Evolutionary conservation across 2,888 invertebrate genomes (phyloP), one percentile per base, ranked within the genome.

Genomic region (Tiliacea citrago): DNA sequence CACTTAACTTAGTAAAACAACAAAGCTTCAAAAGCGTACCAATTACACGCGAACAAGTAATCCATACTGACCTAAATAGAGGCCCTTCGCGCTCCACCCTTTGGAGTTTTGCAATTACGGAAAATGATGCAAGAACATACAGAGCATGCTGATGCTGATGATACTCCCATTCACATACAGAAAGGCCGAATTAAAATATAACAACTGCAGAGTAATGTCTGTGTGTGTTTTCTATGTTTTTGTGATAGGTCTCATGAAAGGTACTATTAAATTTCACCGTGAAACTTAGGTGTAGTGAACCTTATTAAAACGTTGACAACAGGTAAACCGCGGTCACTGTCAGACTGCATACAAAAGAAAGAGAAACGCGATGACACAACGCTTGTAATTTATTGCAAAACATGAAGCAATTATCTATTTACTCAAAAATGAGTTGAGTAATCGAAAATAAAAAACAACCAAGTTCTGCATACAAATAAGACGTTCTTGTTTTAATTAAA

Each of bases 61-160:
- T 82, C 65, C 57, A 60, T 80, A 73, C 16, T 80, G 82, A 82
- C 83, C 82, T 62, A 76, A 47, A 80, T 76, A 73, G 29, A 45
- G 78, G 58, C 65, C 75, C 73, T 85, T 73, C 68, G 51, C 73
- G 68, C 84, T 77, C 53, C 60, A 77, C 60, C 72, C 88, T 83
- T 75, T 68, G 61, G 81, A 86, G 84, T 83, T 81, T 79, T 77
- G 75, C 81, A 87, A 87, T 86, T 86, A 86, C 78, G 62, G 73
- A 77, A 75, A 83, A 87, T 81, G 75, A 79, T 78, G 78, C 84
- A 81, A 72, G 68, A 72, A 65, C 62, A 63, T 42, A 65, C 53
- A 67, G 29, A 24, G 75, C 66, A 77, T 72, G 68, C 70, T 79
- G 73, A 69, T 65, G 60, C 68, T 78, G 69, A 74, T 74, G 74